A percentile compares a stretch with the other conserved stretches of the same genome.
phyloP scores from a whole-genome alignment of 1,140 invertebrate genomes.

The Aphelenchoides fujianensis region DNA sequence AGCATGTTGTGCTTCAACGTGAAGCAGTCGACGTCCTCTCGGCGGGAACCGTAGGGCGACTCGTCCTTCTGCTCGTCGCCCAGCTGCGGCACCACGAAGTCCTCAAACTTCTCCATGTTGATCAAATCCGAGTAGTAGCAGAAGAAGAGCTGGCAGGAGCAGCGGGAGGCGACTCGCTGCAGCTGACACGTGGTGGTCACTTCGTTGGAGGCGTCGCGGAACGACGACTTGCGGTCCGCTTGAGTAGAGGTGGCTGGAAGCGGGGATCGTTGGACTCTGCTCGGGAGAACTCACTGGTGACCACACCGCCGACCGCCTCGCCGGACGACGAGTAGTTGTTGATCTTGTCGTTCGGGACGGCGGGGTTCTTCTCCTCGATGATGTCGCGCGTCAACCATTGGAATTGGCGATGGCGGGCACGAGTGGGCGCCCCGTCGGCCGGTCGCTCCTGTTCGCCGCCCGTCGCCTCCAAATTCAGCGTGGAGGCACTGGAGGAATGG shows the following conservation, averaged over 20 bases:
- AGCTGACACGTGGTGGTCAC: constrained; percentile 67
- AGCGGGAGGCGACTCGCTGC: constrained; percentile 90
- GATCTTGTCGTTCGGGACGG: constrained; percentile 42
- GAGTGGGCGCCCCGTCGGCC: constrained; percentile 50
- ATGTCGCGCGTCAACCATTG: constrained; percentile 77
- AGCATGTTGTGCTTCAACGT: constrained; percentile 96
- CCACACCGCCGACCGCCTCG: constrained; percentile 81
- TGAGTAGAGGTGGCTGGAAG: constrained; percentile 7
- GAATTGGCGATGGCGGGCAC: constrained; percentile 73
- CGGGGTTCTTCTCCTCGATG: constrained; percentile 55
- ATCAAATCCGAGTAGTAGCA: constrained; percentile 83
- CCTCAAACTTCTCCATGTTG: constrained; percentile 70
- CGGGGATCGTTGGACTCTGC: constrained; percentile 1
- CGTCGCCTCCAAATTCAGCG: constrained; percentile 66
- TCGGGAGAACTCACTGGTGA: constrained; percentile 64
- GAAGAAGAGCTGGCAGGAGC: constrained; percentile 96
- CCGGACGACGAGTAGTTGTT: constrained; percentile 68
- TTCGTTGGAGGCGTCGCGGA: not conserved
- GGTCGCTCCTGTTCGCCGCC: constrained; percentile 73
- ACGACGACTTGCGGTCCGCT: not conserved
- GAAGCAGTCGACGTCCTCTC: constrained; percentile 86
- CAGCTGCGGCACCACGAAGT: constrained; percentile 64
- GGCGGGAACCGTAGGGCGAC: constrained; percentile 60
- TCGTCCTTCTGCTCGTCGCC: constrained; percentile 27
- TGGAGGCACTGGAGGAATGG: constrained; percentile 73